Conservation (phyloP, 2,797 vertebrate species). For the Gymnopithys bicolor region DNA sequence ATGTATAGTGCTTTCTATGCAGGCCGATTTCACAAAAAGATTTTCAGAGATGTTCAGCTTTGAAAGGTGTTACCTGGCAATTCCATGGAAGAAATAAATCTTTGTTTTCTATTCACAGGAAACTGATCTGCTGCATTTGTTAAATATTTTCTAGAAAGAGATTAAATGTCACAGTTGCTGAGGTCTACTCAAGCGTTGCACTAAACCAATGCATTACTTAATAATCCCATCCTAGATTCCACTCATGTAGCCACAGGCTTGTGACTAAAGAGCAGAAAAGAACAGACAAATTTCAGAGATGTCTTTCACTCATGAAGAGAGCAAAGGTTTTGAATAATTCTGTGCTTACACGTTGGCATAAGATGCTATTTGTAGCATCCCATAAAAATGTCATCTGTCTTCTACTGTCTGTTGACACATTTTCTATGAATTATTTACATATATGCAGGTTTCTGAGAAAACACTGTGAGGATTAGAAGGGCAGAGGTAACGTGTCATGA, state of each 20-base stretch:
- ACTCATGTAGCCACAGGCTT: background rate
- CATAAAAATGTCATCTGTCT: background rate
- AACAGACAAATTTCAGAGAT: background rate
- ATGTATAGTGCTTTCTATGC: background rate
- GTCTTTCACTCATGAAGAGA: background rate
- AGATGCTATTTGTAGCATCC: background rate
- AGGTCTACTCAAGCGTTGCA: background rate
- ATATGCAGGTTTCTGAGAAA: background rate
- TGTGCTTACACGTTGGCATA: background rate
- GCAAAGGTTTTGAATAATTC: background rate
- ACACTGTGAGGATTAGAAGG: background rate
- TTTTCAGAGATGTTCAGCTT: background rate
- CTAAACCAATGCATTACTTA: background rate
- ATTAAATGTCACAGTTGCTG: background rate
- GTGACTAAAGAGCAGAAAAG: background rate
- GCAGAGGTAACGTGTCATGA: background rate
- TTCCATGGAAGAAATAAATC: background rate
- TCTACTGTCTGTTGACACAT: background rate
- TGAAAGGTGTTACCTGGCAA: background rate
- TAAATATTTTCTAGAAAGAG: slow-evolving; percentile 7
- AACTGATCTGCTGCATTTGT: background rate
- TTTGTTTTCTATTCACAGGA: background rate
- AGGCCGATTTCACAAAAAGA: background rate
- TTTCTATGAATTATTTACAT: slow-evolving; percentile 5
- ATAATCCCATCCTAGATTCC: background rate